phyloP scores from a whole-genome alignment of 2,113 vertebrate genomes.

The Pedionomus torquatus region DNA sequence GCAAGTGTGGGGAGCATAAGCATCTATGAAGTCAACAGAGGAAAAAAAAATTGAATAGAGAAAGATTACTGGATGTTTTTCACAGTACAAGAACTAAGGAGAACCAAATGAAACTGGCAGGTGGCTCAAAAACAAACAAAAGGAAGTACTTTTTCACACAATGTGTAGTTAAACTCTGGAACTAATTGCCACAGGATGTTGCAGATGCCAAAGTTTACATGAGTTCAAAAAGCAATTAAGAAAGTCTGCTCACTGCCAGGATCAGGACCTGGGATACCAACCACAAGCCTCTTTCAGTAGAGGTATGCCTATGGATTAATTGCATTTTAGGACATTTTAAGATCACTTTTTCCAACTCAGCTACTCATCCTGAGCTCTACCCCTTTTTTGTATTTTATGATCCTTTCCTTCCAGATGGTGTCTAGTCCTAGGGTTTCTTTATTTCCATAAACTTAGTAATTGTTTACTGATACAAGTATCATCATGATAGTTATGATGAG shows the following conservation, averaged over 20 bases:
- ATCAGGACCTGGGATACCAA: not conserved
- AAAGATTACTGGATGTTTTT: slow-evolving; percentile 31
- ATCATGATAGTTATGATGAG: not conserved
- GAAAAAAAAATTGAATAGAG: not conserved
- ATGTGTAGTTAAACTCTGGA: slow-evolving; percentile 48
- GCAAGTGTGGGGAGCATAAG: not conserved
- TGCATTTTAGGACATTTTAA: not conserved
- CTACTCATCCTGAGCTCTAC: not conserved
- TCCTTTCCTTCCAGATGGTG: not conserved
- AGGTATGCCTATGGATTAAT: not conserved
- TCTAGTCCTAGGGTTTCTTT: not conserved
- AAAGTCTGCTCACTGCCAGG: not conserved
- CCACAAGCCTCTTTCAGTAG: not conserved
- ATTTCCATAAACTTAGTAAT: not conserved
- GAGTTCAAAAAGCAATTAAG: slow-evolving; percentile 65
- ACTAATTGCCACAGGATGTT: slow-evolving; percentile 67
- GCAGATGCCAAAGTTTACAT: slow-evolving; percentile 57
- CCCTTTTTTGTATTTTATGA: not conserved
- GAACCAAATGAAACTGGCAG: slow-evolving; percentile 57
- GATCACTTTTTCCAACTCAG: not conserved
- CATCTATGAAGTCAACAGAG: not conserved
- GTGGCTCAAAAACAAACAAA: slow-evolving; percentile 59
- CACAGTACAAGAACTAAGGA: not conserved
- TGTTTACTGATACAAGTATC: not conserved
- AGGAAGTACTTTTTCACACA: slow-evolving; percentile 62